These are phyloP conservation scores for Molothrus ater DNA, from an alignment of 2,797 vertebrate species.

Conservation along the genomic window DNA sequence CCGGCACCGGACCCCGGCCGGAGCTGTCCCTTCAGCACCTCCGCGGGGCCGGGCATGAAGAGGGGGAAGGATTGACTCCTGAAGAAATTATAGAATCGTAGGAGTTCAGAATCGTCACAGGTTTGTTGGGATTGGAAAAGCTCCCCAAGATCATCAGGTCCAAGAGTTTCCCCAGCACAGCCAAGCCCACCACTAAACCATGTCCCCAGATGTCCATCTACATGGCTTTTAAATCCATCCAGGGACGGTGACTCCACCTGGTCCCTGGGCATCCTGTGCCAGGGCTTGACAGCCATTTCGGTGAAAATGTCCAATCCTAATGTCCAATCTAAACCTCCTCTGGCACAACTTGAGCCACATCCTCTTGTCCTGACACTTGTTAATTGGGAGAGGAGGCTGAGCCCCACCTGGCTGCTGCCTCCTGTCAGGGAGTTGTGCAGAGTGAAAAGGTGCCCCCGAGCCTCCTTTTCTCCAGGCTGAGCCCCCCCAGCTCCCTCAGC, in stretches of 20 bases:
- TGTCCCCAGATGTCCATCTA: neutral
- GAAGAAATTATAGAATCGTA: rapidly evolving
- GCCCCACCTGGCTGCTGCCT: neutral
- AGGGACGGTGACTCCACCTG: neutral
- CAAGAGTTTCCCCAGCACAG: neutral
- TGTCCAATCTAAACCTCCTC: neutral
- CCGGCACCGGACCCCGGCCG: no score
- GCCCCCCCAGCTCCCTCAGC: neutral
- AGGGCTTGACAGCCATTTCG: rapidly evolving
- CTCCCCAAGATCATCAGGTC: neutral
- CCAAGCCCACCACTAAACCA: neutral
- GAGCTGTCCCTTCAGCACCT: neutral
- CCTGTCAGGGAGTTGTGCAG: neutral
- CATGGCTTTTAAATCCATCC: neutral
- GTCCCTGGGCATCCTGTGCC: neutral
- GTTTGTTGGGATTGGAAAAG: neutral
- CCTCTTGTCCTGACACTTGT: neutral
- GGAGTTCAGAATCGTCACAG: neutral
- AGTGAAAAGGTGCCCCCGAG: neutral
- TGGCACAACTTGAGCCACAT: neutral
- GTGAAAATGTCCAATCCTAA: neutral
- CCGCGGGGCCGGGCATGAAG: rapidly evolving
- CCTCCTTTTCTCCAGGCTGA: neutral
- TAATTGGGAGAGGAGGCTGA: neutral
- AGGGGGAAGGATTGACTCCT: rapidly evolving